A percentile compares a stretch with the other conserved stretches of the same genome.
Conservation (phyloP, 2,888 invertebrate genomes). For the Meghimatium bilineatum region DNA sequence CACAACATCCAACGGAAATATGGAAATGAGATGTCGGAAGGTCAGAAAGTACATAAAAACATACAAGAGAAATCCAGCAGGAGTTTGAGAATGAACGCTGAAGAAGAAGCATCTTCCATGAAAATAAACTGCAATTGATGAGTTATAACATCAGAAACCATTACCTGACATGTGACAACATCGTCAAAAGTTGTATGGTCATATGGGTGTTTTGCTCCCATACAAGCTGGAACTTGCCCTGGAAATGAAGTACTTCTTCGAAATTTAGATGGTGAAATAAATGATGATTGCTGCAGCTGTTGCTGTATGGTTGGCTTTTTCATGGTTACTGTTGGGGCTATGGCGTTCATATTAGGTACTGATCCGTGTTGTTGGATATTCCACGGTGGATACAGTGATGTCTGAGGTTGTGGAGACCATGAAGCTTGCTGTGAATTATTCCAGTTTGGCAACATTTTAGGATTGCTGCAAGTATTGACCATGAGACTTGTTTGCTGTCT, state of each 20-base stretch:
- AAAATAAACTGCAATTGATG: too few species aligned
- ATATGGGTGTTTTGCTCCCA: constrained; percentile 79
- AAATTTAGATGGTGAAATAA: constrained; percentile 90
- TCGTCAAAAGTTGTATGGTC: constrained; percentile 80
- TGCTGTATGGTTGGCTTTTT: constrained; percentile 65
- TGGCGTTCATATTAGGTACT: constrained; percentile 76
- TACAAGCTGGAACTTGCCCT: constrained; percentile 82
- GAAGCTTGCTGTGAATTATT: constrained; percentile 76
- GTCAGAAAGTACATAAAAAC: too few species aligned
- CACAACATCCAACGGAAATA: too few species aligned
- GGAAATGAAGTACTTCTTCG: constrained; percentile 93
- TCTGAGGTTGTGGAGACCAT: constrained; percentile 56
- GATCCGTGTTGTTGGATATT: constrained; percentile 70
- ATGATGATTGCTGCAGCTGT: constrained; percentile 65
- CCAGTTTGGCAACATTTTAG: constrained; percentile 77
- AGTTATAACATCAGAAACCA: background rate
- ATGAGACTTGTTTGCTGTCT: constrained; percentile 71
- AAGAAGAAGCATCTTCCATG: too few species aligned
- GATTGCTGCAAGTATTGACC: constrained; percentile 66
- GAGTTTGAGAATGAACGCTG: too few species aligned
- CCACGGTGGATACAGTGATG: constrained; percentile 71
- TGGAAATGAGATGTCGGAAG: too few species aligned
- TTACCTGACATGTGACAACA: constrained; percentile 63
- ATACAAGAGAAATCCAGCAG: too few species aligned
- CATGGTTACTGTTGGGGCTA: constrained; percentile 56